These are phyloP conservation scores for Mesoligia furuncula DNA, from an alignment of 2,888 invertebrate genomes.

Conservation along the genomic window DNA sequence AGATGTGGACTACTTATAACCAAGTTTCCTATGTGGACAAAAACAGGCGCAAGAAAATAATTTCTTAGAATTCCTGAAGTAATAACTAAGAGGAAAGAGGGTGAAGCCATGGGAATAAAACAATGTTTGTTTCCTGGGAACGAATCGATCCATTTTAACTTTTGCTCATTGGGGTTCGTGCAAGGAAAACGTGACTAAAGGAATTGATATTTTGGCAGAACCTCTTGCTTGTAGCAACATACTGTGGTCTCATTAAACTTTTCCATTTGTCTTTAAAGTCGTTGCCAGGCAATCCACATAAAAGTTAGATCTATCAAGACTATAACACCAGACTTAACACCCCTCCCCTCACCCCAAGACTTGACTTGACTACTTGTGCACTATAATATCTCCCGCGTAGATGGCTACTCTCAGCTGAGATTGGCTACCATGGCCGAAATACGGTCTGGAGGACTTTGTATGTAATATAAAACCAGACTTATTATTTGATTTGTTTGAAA, in stretches of 20 bases:
- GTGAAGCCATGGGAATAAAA: background rate
- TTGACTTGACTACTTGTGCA: too few species aligned
- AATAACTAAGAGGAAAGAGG: background rate
- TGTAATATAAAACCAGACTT: too few species aligned
- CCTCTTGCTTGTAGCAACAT: background rate
- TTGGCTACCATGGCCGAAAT: too few species aligned
- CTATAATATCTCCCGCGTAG: too few species aligned
- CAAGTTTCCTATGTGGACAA: slow-evolving; percentile 26
- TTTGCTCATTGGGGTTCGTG: background rate
- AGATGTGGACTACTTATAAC: slow-evolving; percentile 19
- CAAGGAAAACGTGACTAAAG: background rate
- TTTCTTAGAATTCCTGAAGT: slow-evolving; percentile 19
- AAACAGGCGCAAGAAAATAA: slow-evolving; percentile 43
- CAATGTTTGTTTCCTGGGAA: background rate
- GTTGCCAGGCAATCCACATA: background rate
- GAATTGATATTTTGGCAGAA: background rate
- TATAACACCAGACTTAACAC: background rate
- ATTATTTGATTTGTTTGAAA: too few species aligned
- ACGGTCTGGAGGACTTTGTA: too few species aligned
- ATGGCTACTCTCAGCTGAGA: too few species aligned
- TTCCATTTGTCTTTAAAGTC: background rate
- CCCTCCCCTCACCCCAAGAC: too few species aligned
- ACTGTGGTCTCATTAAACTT: background rate
- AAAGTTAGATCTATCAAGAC: too few species aligned
- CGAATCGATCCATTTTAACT: background rate